phyloP scores from a whole-genome alignment of 2,888 invertebrate genomes.

The Seira ritae region DNA sequence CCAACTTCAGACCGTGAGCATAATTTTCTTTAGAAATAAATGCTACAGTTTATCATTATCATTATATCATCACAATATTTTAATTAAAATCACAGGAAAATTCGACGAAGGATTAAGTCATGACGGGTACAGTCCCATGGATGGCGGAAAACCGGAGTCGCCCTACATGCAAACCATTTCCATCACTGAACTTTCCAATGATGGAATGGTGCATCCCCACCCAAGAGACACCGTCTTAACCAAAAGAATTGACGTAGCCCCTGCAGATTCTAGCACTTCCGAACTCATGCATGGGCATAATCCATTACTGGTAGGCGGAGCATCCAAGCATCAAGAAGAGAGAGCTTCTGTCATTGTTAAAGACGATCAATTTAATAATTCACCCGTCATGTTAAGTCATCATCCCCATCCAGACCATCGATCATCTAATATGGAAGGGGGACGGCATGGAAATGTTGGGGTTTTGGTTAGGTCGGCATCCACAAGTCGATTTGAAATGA shows the following conservation, averaged over 20 bases:
- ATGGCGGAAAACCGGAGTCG: slow-evolving; percentile 42
- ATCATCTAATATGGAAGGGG: slow-evolving; percentile 12
- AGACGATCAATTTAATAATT: slow-evolving; percentile 67
- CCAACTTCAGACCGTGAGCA: slow-evolving; percentile 31
- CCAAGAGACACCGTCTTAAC: slow-evolving; percentile 44
- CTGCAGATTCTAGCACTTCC: slow-evolving; percentile 69
- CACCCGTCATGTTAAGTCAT: background rate
- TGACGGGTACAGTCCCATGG: slow-evolving; percentile 55
- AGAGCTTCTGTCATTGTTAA: slow-evolving; percentile 72
- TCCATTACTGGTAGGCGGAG: slow-evolving; percentile 36
- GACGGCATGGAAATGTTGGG: slow-evolving; percentile 15
- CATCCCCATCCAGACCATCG: slow-evolving; percentile 28
- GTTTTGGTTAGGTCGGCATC: slow-evolving; percentile 54
- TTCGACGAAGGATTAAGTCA: slow-evolving; percentile 51
- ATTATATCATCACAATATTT: background rate
- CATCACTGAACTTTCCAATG: slow-evolving; percentile 55
- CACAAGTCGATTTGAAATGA: slow-evolving; percentile 57
- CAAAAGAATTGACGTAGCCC: slow-evolving; percentile 66
- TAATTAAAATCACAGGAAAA: slow-evolving; percentile 31
- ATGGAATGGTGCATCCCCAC: slow-evolving; percentile 32
- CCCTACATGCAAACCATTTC: slow-evolving; percentile 55
- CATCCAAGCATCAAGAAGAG: slow-evolving; percentile 54
- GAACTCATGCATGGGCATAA: slow-evolving; percentile 53
- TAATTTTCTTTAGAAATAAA: slow-evolving; percentile 3
- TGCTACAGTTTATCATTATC: background rate